These are phyloP conservation scores for Helicolenus hilgendorfi DNA, from an alignment of 2,797 vertebrate genomes.

Conservation along the genomic window DNA sequence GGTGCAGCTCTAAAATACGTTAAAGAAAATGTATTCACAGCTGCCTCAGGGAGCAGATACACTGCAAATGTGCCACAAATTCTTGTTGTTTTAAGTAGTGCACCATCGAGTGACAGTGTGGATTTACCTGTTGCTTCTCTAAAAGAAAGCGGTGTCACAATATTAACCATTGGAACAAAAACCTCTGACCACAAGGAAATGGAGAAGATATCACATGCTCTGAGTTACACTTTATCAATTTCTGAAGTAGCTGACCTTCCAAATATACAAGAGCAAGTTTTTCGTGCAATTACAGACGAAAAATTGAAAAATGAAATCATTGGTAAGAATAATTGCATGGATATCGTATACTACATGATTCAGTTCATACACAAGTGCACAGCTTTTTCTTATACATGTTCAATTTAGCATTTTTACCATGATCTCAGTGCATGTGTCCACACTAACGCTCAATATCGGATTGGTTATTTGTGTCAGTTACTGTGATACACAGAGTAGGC, in stretches of 20 bases:
- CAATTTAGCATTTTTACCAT: not conserved
- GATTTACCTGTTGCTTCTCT: slow-evolving; percentile 51
- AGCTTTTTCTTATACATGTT: not conserved
- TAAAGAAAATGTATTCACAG: slow-evolving; percentile 71
- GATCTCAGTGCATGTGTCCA: not conserved
- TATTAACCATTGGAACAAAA: slow-evolving; percentile 72
- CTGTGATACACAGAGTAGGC: not conserved
- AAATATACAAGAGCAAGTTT: slow-evolving; percentile 47
- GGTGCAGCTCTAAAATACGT: slow-evolving; percentile 75
- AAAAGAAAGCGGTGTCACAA: slow-evolving; percentile 55
- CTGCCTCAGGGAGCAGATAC: slow-evolving; percentile 73
- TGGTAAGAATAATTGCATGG: slow-evolving; percentile 21
- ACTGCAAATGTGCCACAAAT: slow-evolving; percentile 67
- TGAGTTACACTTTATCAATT: slow-evolving; percentile 31
- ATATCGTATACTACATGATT: not conserved
- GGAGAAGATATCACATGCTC: slow-evolving; percentile 43
- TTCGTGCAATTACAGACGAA: slow-evolving; percentile 22
- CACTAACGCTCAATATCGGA: not conserved
- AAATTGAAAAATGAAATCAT: not conserved
- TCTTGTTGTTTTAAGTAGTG: slow-evolving; percentile 70
- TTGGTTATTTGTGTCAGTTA: not conserved
- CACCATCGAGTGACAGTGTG: slow-evolving; percentile 68
- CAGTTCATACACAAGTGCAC: not conserved
- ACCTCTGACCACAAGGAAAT: slow-evolving; percentile 70
- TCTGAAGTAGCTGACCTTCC: slow-evolving; percentile 59